These are phyloP conservation scores for Anolis apletophallus DNA, from an alignment of 2,797 vertebrate species.

Conservation along the genomic window DNA sequence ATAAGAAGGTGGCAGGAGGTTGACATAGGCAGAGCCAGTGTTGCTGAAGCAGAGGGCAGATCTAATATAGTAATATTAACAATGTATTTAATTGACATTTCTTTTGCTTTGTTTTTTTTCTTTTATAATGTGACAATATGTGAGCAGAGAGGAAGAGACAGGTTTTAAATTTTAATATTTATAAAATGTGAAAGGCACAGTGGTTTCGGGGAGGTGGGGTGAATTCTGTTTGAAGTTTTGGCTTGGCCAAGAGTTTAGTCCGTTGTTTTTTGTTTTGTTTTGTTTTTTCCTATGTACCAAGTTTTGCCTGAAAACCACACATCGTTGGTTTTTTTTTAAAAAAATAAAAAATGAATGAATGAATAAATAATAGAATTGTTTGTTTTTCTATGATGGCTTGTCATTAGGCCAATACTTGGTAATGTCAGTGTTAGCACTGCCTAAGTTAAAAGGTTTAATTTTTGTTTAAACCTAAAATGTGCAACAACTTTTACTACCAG, in stretches of 20 bases:
- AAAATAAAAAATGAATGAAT: not conserved
- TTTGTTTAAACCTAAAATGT: conserved; percentile 83
- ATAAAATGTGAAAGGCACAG: conserved; percentile 88
- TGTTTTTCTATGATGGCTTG: conserved; percentile 76
- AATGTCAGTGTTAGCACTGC: conserved; percentile 84
- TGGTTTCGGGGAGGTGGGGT: conserved; percentile 74
- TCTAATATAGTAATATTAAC: conserved; percentile 87
- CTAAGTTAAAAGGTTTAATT: conserved; percentile 81
- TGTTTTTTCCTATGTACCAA: conserved; percentile 79
- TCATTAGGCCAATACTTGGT: conserved; percentile 81
- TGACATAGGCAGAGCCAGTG: conserved; percentile 66
- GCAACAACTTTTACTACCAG: conserved; percentile 76
- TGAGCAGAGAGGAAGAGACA: conserved; percentile 81
- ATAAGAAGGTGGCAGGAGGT: conserved; percentile 73
- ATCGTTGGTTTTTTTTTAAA: conserved; percentile 68
- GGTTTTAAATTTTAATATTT: conserved; percentile 86
- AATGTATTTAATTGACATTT: conserved; percentile 88
- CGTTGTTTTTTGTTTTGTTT: not conserved
- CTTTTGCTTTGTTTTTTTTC: conserved; percentile 74
- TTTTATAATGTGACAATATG: conserved; percentile 86
- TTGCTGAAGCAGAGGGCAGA: conserved; percentile 75
- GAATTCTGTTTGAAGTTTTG: conserved; percentile 74
- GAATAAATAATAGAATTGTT: conserved; percentile 3
- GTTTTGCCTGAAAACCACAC: conserved; percentile 81
- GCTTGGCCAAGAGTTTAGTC: conserved; percentile 77